These are phyloP conservation scores for Microplitis manilae DNA, from an alignment of 2,888 invertebrate genomes.

Conservation along the genomic window DNA sequence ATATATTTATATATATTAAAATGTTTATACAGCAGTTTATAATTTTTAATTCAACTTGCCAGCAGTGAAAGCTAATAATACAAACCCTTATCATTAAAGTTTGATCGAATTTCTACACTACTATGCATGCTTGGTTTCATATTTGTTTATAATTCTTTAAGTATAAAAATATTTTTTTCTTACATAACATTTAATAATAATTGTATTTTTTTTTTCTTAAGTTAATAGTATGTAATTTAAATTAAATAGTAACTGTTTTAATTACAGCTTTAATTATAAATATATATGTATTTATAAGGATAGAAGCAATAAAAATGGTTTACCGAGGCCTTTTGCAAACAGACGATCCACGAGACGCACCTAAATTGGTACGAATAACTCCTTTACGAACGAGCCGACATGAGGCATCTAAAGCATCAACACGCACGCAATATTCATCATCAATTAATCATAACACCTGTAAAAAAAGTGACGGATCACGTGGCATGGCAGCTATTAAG, in stretches of 20 bases:
- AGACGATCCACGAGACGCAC: conserved; percentile 64
- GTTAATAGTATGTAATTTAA: neutral
- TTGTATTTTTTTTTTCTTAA: too few relatives aligned
- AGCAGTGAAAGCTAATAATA: neutral
- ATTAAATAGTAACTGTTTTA: neutral
- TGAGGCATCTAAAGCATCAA: conserved; percentile 20
- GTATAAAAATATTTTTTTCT: neutral
- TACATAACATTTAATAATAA: neutral
- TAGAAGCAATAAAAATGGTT: conserved; percentile 57
- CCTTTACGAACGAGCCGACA: conserved; percentile 59
- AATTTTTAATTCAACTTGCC: neutral
- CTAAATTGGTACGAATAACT: conserved; percentile 63
- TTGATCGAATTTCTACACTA: neutral
- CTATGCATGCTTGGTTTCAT: conserved; percentile 7
- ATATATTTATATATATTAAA: neutral
- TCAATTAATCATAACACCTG: conserved; percentile 26
- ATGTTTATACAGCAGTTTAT: neutral
- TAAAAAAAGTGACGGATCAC: conserved; percentile 1
- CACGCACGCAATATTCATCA: conserved; percentile 9
- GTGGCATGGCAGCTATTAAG: neutral
- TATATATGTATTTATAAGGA: neutral
- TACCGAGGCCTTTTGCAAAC: conserved; percentile 65
- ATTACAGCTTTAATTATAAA: neutral
- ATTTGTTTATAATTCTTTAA: neutral
- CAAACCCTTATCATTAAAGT: neutral